These are phyloP conservation scores for Diabrotica virgifera DNA, from an alignment of 1,140 invertebrate genomes.

Conservation along the genomic window DNA sequence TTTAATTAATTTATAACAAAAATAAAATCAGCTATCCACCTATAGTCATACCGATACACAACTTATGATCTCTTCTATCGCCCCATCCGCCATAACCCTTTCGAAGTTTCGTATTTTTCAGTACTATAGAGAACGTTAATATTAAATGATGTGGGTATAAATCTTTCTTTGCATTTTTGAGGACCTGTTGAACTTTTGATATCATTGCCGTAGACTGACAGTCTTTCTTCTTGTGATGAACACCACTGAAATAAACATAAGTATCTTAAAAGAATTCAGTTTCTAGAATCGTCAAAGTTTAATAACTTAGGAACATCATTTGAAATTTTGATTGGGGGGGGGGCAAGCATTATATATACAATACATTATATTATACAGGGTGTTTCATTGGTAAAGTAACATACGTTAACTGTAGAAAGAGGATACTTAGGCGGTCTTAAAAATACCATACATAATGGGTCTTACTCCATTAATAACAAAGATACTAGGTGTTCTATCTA, in stretches of 20 bases:
- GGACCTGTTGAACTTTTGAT: slow-evolving; percentile 78
- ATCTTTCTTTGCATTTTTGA: slow-evolving; percentile 71
- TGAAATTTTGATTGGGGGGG: too few species aligned
- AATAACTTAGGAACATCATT: too few species aligned
- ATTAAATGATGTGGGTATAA: slow-evolving; percentile 83
- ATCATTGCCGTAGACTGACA: slow-evolving; percentile 86
- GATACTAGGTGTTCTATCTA: too few species aligned
- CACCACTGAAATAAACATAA: slow-evolving; percentile 69
- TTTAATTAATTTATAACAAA: slow-evolving; percentile 6
- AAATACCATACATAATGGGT: too few species aligned
- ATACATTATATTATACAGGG: too few species aligned
- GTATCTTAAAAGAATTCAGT: too few species aligned
- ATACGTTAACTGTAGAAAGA: too few species aligned
- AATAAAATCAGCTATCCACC: slow-evolving; percentile 26
- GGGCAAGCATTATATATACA: too few species aligned
- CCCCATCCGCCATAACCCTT: slow-evolving; percentile 98
- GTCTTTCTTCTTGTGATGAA: slow-evolving; percentile 94
- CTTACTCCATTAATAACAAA: too few species aligned
- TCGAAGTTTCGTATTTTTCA: slow-evolving; percentile 79
- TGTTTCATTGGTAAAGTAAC: too few species aligned
- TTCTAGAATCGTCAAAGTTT: too few species aligned
- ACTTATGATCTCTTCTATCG: slow-evolving; percentile 59
- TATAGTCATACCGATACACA: slow-evolving; percentile 50
- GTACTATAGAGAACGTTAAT: slow-evolving; percentile 60
- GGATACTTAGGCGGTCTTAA: too few species aligned